Conservation (phyloP, 30 jellyfish, hydroid and myxozoan genomes). For the Hydractinia echinata region DNA sequence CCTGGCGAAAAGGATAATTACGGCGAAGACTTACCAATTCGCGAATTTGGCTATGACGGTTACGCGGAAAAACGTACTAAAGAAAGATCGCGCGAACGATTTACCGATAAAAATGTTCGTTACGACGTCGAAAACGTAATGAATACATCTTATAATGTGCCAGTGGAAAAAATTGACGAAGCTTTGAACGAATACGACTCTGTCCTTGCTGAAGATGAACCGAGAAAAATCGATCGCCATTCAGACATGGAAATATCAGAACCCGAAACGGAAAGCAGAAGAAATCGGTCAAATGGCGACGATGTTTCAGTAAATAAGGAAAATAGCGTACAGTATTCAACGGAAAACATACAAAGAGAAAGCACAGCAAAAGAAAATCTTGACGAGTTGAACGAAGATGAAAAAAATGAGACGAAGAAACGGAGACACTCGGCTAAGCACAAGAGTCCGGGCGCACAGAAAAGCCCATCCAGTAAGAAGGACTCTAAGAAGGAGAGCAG, state of each 20-base stretch:
- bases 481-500: conserved; percentile 6
- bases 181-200: conserved; percentile 26
- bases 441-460: conserved; percentile 2
- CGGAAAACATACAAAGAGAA: not conserved
- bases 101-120: not conserved
- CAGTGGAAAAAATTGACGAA: not conserved
- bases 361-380: not conserved
- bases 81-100: not conserved
- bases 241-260: conserved; percentile 43
- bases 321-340: not conserved
- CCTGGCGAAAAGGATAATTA: not conserved
- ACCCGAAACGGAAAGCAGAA: conserved; percentile 9
- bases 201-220: conserved; percentile 1
- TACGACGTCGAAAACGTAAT: conserved; percentile 4
- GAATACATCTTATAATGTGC: not conserved
- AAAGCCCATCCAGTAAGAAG: not conserved
- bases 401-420: not conserved
- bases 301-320: not conserved
- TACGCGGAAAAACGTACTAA: conserved; percentile 32
- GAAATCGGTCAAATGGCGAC: not conserved
- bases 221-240: conserved; percentile 11
- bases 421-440: not conserved
- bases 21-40: conserved; percentile 23
- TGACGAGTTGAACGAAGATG: not conserved
- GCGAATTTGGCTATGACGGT: conserved; percentile 40